Conservation (phyloP, 2,113 vertebrate genomes). For the Dicentrarchus labrax region DNA sequence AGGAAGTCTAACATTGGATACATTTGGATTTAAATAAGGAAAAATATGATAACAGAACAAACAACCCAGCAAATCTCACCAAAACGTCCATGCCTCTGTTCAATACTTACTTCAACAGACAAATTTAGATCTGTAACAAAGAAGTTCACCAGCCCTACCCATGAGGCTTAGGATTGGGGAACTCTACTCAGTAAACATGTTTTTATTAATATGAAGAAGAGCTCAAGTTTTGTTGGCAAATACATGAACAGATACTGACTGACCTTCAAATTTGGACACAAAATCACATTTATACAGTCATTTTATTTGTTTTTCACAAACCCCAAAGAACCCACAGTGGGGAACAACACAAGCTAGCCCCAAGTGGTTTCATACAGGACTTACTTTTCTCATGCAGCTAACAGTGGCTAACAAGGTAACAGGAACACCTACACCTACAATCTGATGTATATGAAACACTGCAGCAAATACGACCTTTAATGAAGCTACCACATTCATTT, state of each 20-base stretch:
- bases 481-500: background rate
- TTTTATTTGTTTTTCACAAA: background rate
- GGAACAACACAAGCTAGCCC: background rate
- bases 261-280: background rate
- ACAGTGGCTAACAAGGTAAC: conserved; percentile 4
- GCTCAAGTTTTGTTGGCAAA: background rate
- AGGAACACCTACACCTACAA: conserved; percentile 14
- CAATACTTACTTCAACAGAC: background rate
- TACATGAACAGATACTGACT: background rate
- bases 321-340: background rate
- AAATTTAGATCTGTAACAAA: background rate
- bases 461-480: background rate
- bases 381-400: conserved; percentile 6
- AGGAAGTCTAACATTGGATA: background rate
- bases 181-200: background rate
- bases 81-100: background rate
- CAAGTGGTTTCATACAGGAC: background rate
- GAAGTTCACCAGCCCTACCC: background rate
- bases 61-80: background rate
- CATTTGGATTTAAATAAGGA: background rate
- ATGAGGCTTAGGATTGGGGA: background rate
- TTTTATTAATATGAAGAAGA: too few relatives aligned
- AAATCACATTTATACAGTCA: background rate
- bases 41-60: background rate
- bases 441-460: background rate